Base-by-base conservation (phyloP, 2,888 invertebrate genomes). In the Meliscaeva auricollis region DNA sequence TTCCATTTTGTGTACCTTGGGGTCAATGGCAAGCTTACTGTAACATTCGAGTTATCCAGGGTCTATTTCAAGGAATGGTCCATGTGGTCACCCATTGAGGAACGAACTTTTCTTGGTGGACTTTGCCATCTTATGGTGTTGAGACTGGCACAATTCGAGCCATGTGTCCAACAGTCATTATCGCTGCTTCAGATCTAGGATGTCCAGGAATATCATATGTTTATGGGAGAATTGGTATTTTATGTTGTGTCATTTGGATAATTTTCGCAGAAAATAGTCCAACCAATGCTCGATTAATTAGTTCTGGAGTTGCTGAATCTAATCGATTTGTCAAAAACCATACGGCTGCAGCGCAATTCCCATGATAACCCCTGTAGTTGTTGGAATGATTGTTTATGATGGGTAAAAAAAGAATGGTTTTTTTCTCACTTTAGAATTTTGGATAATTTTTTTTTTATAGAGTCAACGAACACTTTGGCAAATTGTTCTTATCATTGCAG, bases 401-500 rank as follows among this genome's bases (percentile, higher is more conserved):
- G 84, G 77, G 88, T 88, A 26, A 20, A 9, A 38, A n/a, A n/a
- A n/a, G n/a, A n/a, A 38, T 38, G 35, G 2, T 38, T 11, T 38
- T 38, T 3, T 38, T 38, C 11, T 38, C 7, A 9, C 7, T 11
- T 38, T 3, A 3, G 35, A 38, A 38, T 2, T 11, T 1, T 38
- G 35, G 35, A 4, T 38, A 38, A n/a, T 46, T 72, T n/a, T 20
- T 32, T 70, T 48, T 92, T 90, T 56, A 9, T 91, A 96, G 95
- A 91, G 91, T 15, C 92, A 94, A 83, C 92, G 93, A 2, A 82
- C 89, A 3, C 94, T 95, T 89, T 96, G 96, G 96, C 93, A 94
- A 68, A 93, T 93, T 72, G 94, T 96, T 35, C 96, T 96, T 91
- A 94, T 94, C 89, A 92, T 95, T 11, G 94, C 96, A 0, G 94